These are phyloP conservation scores for Callimorpha dominula DNA, from an alignment of 2,888 invertebrate species.

Conservation along the genomic window DNA sequence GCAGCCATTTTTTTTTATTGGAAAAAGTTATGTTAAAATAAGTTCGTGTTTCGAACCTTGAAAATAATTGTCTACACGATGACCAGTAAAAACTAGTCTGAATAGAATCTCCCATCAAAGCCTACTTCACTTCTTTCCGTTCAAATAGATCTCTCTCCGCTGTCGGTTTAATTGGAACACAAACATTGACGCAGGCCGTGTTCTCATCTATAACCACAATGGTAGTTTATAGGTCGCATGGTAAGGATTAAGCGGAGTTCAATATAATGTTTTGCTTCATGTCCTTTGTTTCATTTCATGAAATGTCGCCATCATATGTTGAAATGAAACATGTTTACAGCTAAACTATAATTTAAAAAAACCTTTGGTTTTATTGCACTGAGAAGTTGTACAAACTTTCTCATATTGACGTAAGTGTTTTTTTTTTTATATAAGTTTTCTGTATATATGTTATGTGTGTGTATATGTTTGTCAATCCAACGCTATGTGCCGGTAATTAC, in stretches of 20 bases:
- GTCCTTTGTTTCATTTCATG: no score
- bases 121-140: not conserved
- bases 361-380: not conserved
- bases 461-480: not conserved
- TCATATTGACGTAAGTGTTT: not conserved
- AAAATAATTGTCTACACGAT: no score
- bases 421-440: not conserved
- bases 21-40: no score
- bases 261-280: not conserved
- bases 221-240: not conserved
- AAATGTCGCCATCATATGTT: no score
- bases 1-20: no score
- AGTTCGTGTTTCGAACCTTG: no score
- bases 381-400: no score
- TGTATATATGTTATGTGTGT: no score
- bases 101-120: not conserved
- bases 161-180: conserved; percentile 1
- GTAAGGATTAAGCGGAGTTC: not conserved
- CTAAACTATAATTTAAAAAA: not conserved
- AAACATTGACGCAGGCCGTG: not conserved
- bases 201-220: not conserved
- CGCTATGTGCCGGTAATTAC: not conserved
- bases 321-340: no score
- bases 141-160: not conserved
- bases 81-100: not conserved